Base-by-base conservation (phyloP, 2,797 vertebrate genomes). In the Peromyscus melanophrys region DNA sequence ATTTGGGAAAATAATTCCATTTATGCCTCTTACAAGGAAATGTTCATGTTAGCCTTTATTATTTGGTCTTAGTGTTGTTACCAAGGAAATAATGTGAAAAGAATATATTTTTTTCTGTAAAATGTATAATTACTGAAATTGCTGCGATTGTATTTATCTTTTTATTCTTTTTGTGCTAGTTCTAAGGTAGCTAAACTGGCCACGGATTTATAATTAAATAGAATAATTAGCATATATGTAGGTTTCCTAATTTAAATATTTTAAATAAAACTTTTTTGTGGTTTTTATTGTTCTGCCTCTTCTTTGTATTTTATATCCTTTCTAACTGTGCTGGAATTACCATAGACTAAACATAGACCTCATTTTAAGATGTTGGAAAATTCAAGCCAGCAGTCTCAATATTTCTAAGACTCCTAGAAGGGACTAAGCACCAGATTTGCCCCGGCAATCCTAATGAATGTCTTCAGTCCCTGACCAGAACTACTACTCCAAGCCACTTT, bases 1-100 rank as follows among this genome's bases (percentile, higher is more conserved):
- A 97, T 98, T 98, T 90, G 84, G 59, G 61, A 95, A 95, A 96
- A 96, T 96, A 97, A 97, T 95, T 97, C 69, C 82, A 88, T 69
- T 92, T 90, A 91, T 96, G 29, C 9, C 11, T 29, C 86, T 96
- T 95, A 88, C 11, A 97, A 97, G 83, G 40, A 95, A 96, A 96
- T 76, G 82, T 95, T 97, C 94, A 91, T 96, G 94, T 92, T 95
- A 96, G 89, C 25, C 37, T 90, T 90, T 96, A 95, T 59, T 96
- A 78, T 95, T 95, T 95, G 40, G 37, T 25, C 75, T 97, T 94
- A 89, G 81, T 95, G 27, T 83, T 94, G 80, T 93, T 95, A 55
- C 93, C 46, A 90, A 97, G 78, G 86, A 95, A 97, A 94, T 97
- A 84, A 95, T 59, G 34, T 89, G 75, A 94, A 95, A 97, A 80